Base-by-base conservation (phyloP, 1,140 invertebrate species). In the Pygmarrhopalites habei region DNA sequence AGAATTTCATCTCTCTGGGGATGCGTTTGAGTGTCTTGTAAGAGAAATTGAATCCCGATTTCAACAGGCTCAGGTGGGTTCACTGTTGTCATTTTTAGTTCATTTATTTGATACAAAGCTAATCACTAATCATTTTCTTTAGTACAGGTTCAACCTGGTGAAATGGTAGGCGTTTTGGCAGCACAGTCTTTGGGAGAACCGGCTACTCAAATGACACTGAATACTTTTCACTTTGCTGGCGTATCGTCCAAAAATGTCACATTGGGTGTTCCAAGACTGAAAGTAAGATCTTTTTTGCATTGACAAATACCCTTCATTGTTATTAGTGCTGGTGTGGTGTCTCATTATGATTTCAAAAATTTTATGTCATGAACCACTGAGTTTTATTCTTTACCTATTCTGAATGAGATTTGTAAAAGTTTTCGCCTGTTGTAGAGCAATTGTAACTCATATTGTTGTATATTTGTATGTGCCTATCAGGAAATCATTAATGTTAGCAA, bases 401-500 rank as follows among this genome's bases (percentile, higher is more conserved):
- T n/a, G n/a, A n/a, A n/a, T n/a, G n/a, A n/a, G n/a, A n/a, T n/a
- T n/a, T n/a, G n/a, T n/a, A n/a, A n/a, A n/a, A n/a, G n/a, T n/a
- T n/a, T n/a, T n/a, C n/a, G n/a, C n/a, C n/a, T n/a, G n/a, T n/a
- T n/a, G n/a, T n/a, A n/a, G n/a, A n/a, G n/a, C n/a, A n/a, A n/a
- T n/a, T n/a, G n/a, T n/a, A n/a, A n/a, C n/a, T n/a, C n/a, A n/a
- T n/a, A n/a, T n/a, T n/a, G n/a, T n/a, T n/a, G n/a, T n/a, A n/a
- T n/a, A n/a, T n/a, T 26, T 17, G n/a, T n/a, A n/a, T n/a, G n/a
- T n/a, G n/a, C n/a, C 23, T 25, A 1, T 15, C 52, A 86, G 77
- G 97, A 99, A 86, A 99, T 99, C 73, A 99, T 99, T 70, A 99
- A 99, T 73, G 95, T 99, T 68, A 96, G 92, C 41, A 99, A 99